These are phyloP conservation scores for Pherbina coryleti DNA, from an alignment of 2,888 invertebrate genomes.

Conservation along the genomic window DNA sequence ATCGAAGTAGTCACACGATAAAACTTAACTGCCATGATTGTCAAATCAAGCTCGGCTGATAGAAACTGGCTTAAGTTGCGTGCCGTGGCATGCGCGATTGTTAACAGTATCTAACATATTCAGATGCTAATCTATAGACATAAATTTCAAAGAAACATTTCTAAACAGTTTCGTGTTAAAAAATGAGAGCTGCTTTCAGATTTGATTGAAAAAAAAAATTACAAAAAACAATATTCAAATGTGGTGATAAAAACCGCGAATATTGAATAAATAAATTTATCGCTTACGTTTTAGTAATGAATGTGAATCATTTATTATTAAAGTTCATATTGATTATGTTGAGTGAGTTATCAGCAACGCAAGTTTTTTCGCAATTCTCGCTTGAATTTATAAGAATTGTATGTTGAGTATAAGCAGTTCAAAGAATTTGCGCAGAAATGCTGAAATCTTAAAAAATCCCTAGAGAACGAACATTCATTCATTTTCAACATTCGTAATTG, in stretches of 20 bases:
- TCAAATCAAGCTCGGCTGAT: background rate
- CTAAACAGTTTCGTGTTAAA: background rate
- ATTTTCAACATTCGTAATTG: no score
- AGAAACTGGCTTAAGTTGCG: background rate
- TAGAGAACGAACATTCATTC: no score
- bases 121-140: constrained; percentile 8
- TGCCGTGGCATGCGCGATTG: background rate
- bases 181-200: background rate
- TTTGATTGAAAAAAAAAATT: background rate
- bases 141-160: background rate
- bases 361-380: background rate
- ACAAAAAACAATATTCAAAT: background rate
- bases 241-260: background rate
- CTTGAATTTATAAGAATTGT: background rate
- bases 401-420: background rate
- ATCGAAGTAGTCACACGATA: background rate
- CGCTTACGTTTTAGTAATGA: background rate
- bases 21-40: constrained; percentile 7
- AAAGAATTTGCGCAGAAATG: background rate
- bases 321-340: background rate
- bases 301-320: background rate
- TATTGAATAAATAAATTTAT: background rate
- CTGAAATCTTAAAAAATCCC: no score
- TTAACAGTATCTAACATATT: background rate
- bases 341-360: background rate